Evolutionary conservation across 2,113 vertebrate genomes (phyloP).

Genomic region (Epinephelus cyanopodus): DNA sequence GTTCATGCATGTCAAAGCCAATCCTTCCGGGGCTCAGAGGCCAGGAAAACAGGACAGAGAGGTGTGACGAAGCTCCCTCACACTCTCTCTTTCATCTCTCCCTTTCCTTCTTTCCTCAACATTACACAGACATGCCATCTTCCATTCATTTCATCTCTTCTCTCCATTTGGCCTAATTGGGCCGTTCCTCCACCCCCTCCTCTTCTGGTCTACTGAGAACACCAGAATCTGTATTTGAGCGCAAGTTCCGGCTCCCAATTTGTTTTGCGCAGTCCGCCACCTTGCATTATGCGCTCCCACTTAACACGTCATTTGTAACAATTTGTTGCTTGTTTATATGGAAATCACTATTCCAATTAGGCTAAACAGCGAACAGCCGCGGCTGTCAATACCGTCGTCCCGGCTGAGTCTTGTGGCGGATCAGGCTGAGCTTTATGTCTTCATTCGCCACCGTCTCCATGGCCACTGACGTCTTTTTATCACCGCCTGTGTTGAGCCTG

Average conservation of each 20-base stretch:
- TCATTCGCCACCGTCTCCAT: constrained; percentile 14
- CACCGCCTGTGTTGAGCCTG: background rate
- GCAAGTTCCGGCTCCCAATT: constrained; percentile 24
- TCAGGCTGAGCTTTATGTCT: constrained; percentile 25
- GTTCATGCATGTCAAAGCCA: constrained; percentile 48
- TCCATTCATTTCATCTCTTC: background rate
- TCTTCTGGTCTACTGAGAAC: constrained; percentile 35
- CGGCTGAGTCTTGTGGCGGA: constrained; percentile 17
- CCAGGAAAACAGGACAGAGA: constrained; percentile 1
- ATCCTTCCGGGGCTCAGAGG: background rate
- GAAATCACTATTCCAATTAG: constrained; percentile 74
- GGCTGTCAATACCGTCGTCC: constrained; percentile 57
- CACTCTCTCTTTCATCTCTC: background rate
- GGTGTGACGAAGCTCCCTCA: background rate
- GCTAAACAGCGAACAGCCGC: constrained; percentile 30
- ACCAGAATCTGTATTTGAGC: constrained; percentile 29
- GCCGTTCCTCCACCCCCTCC: constrained; percentile 1
- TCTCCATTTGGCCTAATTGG: constrained; percentile 39
- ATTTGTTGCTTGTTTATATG: constrained; percentile 75
- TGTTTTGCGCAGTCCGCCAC: constrained; percentile 43
- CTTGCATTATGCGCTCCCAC: constrained; percentile 54
- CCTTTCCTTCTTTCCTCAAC: background rate
- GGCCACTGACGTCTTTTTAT: constrained; percentile 29
- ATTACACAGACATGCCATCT: background rate
- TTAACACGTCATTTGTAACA: constrained; percentile 71